Evolutionary conservation across 2,113 vertebrate genomes (phyloP), one percentile per base, ranked within the genome.

Genomic region (Cromileptes altivelis): DNA sequence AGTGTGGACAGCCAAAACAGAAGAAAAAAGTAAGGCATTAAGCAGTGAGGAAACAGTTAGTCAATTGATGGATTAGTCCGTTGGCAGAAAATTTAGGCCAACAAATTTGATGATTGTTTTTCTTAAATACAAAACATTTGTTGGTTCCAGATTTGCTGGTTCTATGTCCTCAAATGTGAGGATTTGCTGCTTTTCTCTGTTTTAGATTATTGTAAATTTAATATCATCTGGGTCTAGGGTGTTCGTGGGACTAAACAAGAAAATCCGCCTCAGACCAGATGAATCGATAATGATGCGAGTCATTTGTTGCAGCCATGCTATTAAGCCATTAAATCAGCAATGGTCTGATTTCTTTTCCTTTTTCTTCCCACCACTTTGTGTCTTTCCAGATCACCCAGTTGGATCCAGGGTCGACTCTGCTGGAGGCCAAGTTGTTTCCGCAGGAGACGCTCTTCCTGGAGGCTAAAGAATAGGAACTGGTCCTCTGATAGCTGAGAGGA

Each of bases 361-460:
- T 8, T 42, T 0, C 14, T 19, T 10, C 11, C 6, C 12, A 8
- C 23, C 53, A 8, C 63, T 17, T 56, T 62, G 9, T 78, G 49
- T 82, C 67, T 64, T 25, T 63, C 49, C 90, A 99, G 98, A 97
- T 99, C 91, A 97, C 97, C 82, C 98, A 99, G 94, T 80, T 99
- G 95, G 97, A 99, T 88, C 96, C 97, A 76, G 96, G 95, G 80
- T 97, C 97, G 71, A 97, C 95, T 57, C 96, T 99, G 93, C 89
- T 98, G 95, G 97, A 99, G 92, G 97, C 98, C 94, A 99, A 98
- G 95, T 94, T 99, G 94, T 99, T 97, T 91, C 98, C 98, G 91
- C 98, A 99, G 97, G 98, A 99, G 97, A 99, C 97, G 58, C 97
- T 99, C 90, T 99, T 99, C 94, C 96, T 99, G 93, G 97, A 99